Conservation (phyloP, 2,797 vertebrate species). For the Myripristis jacobus region DNA sequence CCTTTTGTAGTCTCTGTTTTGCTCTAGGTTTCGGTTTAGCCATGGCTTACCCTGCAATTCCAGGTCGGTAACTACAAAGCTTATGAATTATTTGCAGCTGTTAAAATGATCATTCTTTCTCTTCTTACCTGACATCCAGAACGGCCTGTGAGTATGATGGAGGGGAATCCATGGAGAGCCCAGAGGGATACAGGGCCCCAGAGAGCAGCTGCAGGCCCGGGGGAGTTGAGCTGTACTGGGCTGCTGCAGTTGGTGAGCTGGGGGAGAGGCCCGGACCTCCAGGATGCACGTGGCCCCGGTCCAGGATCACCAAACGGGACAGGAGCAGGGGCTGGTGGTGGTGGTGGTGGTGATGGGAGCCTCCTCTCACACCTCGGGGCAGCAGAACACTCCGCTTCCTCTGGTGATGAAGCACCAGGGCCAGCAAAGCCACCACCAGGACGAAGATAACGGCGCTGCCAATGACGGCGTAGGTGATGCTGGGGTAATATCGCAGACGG, state of each 20-base stretch:
- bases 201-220: conserved; percentile 92
- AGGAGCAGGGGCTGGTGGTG: conserved; percentile 94
- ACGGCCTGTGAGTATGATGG: conserved; percentile 96
- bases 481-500: conserved; percentile 94
- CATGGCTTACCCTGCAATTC: not conserved
- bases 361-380: conserved; percentile 82
- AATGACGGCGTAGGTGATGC: conserved; percentile 95
- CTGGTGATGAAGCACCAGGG: conserved; percentile 94
- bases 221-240: conserved; percentile 87
- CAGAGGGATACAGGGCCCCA: conserved; percentile 84
- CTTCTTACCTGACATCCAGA: conserved; percentile 89
- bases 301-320: conserved; percentile 94
- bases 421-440: conserved; percentile 93
- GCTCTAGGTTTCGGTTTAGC: not conserved
- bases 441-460: conserved; percentile 96
- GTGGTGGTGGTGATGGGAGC: conserved; percentile 85
- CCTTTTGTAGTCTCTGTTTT: not conserved
- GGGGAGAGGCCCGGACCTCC: conserved; percentile 85
- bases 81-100: conserved; percentile 3
- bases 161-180: conserved; percentile 87
- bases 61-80: not conserved
- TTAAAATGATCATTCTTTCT: conserved; percentile 7
- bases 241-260: conserved; percentile 72
- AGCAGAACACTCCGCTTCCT: conserved; percentile 93
- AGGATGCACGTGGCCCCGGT: conserved; percentile 89